A percentile compares a stretch with the other conserved stretches of the same genome.
Conservation (phyloP, 2,797 vertebrate genomes). For the Melanotaenia pygmaea region DNA sequence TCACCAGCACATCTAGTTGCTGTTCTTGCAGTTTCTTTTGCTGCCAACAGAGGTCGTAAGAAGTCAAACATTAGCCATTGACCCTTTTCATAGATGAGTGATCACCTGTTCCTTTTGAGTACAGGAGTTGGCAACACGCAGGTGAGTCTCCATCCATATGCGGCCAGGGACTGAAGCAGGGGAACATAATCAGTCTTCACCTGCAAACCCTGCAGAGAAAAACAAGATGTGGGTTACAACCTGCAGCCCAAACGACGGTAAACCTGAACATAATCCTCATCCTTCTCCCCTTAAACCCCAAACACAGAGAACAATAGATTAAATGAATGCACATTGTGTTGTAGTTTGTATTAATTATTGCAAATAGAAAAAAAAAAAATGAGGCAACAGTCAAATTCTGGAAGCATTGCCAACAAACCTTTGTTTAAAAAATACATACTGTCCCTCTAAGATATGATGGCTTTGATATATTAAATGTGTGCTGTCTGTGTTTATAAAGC, state of each 20-base stretch:
- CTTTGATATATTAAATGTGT: slow-evolving; percentile 6
- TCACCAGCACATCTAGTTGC: not conserved
- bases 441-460: slow-evolving; percentile 5
- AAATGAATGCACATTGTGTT: not conserved
- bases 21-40: slow-evolving; percentile 28
- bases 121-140: slow-evolving; percentile 96
- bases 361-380: slow-evolving; percentile 31
- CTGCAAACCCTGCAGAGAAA: slow-evolving; percentile 85
- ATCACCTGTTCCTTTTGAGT: slow-evolving; percentile 93
- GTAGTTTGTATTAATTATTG: not conserved
- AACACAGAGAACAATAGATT: not conserved
- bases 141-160: slow-evolving; percentile 94
- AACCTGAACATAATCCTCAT: not conserved
- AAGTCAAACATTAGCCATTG: slow-evolving; percentile 13
- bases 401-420: slow-evolving; percentile 23
- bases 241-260: not conserved
- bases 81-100: not conserved
- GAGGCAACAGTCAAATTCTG: slow-evolving; percentile 34
- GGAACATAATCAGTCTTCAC: slow-evolving; percentile 97
- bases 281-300: slow-evolving; percentile 1
- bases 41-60: slow-evolving; percentile 53
- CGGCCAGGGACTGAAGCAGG: slow-evolving; percentile 92
- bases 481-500: slow-evolving; percentile 16
- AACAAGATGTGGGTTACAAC: slow-evolving; percentile 24
- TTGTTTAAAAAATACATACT: not conserved